Evolutionary conservation across 2,888 invertebrate species (phyloP).

Genomic region (Harpalus rufipes): DNA sequence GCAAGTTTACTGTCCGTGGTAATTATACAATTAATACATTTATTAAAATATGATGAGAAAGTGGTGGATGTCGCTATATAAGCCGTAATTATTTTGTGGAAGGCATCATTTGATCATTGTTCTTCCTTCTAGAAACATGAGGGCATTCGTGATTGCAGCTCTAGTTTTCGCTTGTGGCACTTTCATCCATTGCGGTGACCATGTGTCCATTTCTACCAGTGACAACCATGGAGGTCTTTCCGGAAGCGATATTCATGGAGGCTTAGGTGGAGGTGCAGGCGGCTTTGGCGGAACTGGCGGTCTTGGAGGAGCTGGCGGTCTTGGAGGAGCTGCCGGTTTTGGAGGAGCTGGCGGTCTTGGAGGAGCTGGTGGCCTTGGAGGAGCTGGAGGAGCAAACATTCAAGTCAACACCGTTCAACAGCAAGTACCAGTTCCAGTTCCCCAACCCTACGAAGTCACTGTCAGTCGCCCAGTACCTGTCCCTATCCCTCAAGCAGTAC

Average conservation of each 20-base stretch:
- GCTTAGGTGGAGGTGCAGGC: not conserved
- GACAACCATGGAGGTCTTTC: not conserved
- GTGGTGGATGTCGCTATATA: not conserved
- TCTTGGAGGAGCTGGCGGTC: conserved; percentile 38
- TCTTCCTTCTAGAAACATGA: conserved; percentile 17
- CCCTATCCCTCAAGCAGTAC: conserved; percentile 79
- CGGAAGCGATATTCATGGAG: no score
- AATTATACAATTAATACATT: not conserved
- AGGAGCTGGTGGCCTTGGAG: conserved; percentile 61
- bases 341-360: conserved; percentile 44
- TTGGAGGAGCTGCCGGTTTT: conserved; percentile 12
- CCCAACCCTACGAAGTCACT: conserved; percentile 76
- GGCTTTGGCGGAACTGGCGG: conserved; percentile 33
- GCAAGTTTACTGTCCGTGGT: not conserved
- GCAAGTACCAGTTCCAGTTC: conserved; percentile 71
- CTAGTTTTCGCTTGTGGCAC: not conserved
- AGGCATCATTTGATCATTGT: no score
- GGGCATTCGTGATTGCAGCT: conserved; percentile 32
- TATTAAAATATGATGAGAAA: no score
- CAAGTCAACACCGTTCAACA: conserved; percentile 74
- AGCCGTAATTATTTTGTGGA: no score
- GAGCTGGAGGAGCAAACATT: conserved; percentile 70
- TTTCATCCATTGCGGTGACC: not conserved
- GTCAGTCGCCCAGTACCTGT: conserved; percentile 78
- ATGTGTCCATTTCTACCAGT: not conserved